Conservation (phyloP, 2,113 vertebrate species). For the Forbesichthys agassizii region DNA sequence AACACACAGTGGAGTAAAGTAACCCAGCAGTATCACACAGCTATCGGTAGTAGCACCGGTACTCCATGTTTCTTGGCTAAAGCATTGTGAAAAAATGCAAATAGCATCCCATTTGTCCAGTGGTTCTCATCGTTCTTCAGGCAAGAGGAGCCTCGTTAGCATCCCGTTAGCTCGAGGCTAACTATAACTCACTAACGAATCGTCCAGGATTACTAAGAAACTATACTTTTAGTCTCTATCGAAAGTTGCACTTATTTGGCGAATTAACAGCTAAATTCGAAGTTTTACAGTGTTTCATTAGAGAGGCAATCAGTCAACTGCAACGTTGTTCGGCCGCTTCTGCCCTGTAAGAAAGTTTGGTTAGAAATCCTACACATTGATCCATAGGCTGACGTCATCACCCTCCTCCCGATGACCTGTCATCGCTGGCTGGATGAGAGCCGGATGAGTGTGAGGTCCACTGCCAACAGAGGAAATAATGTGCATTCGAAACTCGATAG, state of each 20-base stretch:
- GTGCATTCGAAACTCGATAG: too few species aligned
- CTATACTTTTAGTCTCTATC: neutral
- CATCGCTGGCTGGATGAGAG: constrained; percentile 30
- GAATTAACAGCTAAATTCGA: neutral
- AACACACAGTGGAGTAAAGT: neutral
- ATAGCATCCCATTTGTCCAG: constrained; percentile 16
- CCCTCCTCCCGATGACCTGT: constrained; percentile 45
- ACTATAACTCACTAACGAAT: neutral
- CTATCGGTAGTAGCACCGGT: constrained; percentile 12
- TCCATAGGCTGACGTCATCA: constrained; percentile 4
- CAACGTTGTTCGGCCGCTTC: constrained; percentile 22
- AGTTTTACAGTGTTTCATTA: neutral
- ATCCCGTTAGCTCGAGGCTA: neutral
- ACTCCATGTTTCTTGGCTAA: neutral
- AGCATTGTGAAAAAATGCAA: constrained; percentile 19
- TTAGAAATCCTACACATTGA: constrained; percentile 27
- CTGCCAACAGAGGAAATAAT: too few species aligned
- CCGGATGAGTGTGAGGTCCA: too few species aligned
- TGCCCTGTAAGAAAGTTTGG: constrained; percentile 49
- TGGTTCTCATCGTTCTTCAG: constrained; percentile 27
- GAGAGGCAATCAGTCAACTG: neutral
- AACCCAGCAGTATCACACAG: neutral
- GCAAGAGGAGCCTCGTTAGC: neutral
- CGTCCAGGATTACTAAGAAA: neutral
- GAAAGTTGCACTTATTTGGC: neutral